Evolutionary conservation across 1,140 invertebrate genomes (phyloP), one percentile per base, ranked within the genome.

Genomic region (Apocrypta bakeri): DNA sequence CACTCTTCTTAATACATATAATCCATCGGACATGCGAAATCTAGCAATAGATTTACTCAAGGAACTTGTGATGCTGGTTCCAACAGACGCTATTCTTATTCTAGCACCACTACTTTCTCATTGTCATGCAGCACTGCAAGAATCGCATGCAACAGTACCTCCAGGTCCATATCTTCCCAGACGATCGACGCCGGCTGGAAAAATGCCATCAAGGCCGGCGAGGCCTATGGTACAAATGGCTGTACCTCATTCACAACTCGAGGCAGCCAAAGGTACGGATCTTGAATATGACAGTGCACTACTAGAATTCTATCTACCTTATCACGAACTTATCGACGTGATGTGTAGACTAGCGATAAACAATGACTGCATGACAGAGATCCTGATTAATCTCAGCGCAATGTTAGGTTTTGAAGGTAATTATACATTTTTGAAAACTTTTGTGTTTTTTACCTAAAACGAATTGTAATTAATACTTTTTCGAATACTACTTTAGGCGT

Each of bases 151-250:
- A 80, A 93, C 95, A 71, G 93, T 95, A 27, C 93, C 94, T 24
- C 92, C 94, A 17, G 96, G 96, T 0, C 96, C 96, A 0, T 97
- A 95, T 90, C 95, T 96, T 85, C 96, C 96, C 27, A 90, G 94
- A 56, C 92, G 94, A 27, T 93, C 94, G n/a, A 92, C 93, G 1
- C 90, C 94, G 3, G 89, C 93, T 1, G 92, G 93, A 6, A 95
- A 95, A 90, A 93, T 93, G 84, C 89, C 92, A 2, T 90, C 92
- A 12, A 92, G 96, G 77, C 95, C 96, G 17, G 94, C 96, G 0
- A 90, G 96, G 61, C 96, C 97, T 0, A 96, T 97, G 94, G 95
- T 98, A 14, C 96, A 97, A 90, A 97, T 98, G 96, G 95, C 96
- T 63, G 95, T 97, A 21, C 96, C 96, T 12, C 94, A 96, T 81